Base-by-base conservation (phyloP, 1,140 invertebrate species). In the Ceratosolen fusciceps region DNA sequence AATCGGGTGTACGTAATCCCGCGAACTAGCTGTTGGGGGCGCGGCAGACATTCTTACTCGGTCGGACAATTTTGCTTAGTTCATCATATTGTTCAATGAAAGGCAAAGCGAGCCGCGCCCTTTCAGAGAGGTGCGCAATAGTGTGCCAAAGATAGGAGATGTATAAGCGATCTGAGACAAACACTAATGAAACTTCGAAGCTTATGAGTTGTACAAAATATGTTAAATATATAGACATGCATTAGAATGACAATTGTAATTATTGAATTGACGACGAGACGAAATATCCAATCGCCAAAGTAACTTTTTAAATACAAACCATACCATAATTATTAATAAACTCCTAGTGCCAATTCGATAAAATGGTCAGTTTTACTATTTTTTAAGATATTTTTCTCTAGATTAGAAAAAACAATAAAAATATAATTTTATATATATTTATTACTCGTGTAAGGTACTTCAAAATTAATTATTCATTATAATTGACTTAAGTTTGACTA, bases 151-250 rank as follows among this genome's bases (percentile, higher is more conserved):
- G 73, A 74, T 74, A n/a, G 1, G 16, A 81, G 29, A 67, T 52
- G 43, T 43, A 68, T 70, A 82, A 80, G 80, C 77, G 58, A 83
- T 80, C 43, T 39, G 68, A 78, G 81, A 47, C 80, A 12, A 75
- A 72, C 19, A 26, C 83, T 68, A 58, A 74, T 70, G n/a, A 83
- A 84, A 76, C 85, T 84, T 83, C 49, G 85, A 87, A 87, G 83
- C 83, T 85, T 88, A 86, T 82, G 68, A 65, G 85, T 81, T 88
- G 86, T 88, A 88, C 84, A 88, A 87, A 88, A 83, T 86, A 87
- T 73, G 77, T 86, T 86, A 85, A 83, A 85, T 84, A 83, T 84
- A 49, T 74, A 74, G 58, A 21, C 29, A 65, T 75, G 37, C 24
- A 52, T 52, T 65, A 65, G 60, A 65, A 73, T 74, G 39, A 75